Base-by-base conservation (phyloP, 1,140 invertebrate species). In the Bombus polaris region DNA sequence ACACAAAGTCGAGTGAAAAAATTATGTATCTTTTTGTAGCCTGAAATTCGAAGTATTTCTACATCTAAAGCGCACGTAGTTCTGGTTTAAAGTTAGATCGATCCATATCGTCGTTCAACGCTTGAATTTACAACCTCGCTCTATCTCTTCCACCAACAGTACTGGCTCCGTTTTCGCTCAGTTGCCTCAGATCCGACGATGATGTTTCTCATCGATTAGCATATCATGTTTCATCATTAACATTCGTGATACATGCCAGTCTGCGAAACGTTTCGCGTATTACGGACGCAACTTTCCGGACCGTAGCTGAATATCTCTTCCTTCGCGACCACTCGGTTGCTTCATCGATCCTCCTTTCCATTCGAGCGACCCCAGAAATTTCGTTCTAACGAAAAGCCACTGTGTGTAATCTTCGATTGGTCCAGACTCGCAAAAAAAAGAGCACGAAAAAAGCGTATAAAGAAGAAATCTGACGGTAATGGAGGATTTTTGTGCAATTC, bases 281-380 rank as follows among this genome's bases (percentile, higher is more conserved):
- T 28, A 6, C 12, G 62, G 22, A 25, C 44, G 42, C 59, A 53
- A 53, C 35, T 65, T 42, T n/a, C 37, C 44, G 73, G 32, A 25
- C 59, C 32, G 73, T 1, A n/a, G 42, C n/a, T 35, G 35, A 74
- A 62, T 74, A 62, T 39, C 42, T 73, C 70, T 47, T 82, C 57
- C 65, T 39, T 9, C 70, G 15, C 44, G 47, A 53, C 47, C 47
- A 53, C 47, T 42, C 35, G 28, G 35, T 72, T 72, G 59, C 81
- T 3, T 25, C 44, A 75, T n/a, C 57, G n/a, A 32, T n/a, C 35
- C 71, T 82, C 39, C 53, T 65, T 82, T 75, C 81, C 39, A 37
- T 13, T n/a, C 68, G 22, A 47, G 4, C 22, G 57, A 25, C 32
- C 32, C 10, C 44, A 39, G 37, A 44, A 73, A 44, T 73, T 73